Conservation (phyloP, 2,113 vertebrate genomes). For the sheep (Ovis aries) region DNA sequence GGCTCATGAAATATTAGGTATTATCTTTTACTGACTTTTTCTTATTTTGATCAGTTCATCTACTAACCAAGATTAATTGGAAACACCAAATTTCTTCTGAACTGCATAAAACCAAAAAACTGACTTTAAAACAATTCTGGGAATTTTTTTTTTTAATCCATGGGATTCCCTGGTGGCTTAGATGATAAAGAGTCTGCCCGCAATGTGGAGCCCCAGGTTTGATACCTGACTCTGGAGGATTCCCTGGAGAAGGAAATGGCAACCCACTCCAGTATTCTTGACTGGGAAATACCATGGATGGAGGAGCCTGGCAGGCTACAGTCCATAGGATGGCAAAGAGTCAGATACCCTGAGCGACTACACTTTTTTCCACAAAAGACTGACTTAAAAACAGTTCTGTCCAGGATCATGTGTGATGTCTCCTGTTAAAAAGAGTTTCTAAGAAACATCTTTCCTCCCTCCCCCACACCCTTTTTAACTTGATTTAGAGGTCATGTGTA, state of each 20-base stretch:
- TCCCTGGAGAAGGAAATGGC: neutral
- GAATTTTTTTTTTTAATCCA: neutral
- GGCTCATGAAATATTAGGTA: neutral
- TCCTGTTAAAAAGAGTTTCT: neutral
- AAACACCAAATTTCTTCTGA: neutral
- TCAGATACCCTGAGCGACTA: neutral
- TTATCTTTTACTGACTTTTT: neutral
- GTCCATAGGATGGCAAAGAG: neutral
- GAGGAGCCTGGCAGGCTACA: neutral
- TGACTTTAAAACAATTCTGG: neutral
- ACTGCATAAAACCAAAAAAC: neutral
- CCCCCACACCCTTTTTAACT: neutral
- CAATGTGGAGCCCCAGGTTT: neutral
- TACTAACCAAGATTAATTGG: neutral
- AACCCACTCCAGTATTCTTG: neutral
- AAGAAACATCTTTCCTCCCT: neutral
- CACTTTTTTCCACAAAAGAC: neutral
- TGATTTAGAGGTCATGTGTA: neutral
- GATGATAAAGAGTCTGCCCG: neutral
- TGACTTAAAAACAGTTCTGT: neutral
- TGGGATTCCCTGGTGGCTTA: neutral
- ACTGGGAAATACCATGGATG: neutral
- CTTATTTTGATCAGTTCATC: neutral
- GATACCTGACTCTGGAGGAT: neutral
- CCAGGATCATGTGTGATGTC: neutral